A percentile compares a stretch with the other conserved stretches of the same genome.
phyloP scores from a whole-genome alignment of 2,888 invertebrate species.

The Fissipunctia ypsillon region DNA sequence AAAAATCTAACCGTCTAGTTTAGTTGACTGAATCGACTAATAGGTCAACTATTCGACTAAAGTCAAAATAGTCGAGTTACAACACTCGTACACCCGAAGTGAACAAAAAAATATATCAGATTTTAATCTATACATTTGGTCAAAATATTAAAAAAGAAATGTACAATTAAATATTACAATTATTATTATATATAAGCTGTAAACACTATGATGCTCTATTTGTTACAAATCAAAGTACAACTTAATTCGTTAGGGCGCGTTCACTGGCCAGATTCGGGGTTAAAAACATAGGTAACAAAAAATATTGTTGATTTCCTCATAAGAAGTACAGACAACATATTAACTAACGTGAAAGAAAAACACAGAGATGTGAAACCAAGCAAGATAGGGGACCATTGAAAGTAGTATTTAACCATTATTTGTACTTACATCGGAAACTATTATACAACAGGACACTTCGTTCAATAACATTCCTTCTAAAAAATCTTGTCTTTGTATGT shows the following conservation, averaged over 20 bases:
- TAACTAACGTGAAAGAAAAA: background rate
- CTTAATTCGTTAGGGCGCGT: conserved; percentile 24
- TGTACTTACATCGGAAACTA: conserved; percentile 47
- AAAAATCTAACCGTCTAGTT: conserved; percentile 37
- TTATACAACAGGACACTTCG: conserved; percentile 17
- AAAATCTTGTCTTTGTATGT: too few relatives aligned
- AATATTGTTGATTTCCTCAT: background rate
- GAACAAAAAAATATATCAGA: conserved; percentile 64
- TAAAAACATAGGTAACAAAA: background rate
- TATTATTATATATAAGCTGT: conserved; percentile 57
- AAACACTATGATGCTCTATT: conserved; percentile 57
- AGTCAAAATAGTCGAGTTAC: conserved; percentile 62
- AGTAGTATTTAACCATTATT: conserved; percentile 18
- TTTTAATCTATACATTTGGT: conserved; percentile 80
- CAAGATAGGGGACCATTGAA: background rate
- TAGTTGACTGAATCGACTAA: conserved; percentile 54
- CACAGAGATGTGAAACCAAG: background rate
- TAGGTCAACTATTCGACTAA: conserved; percentile 57
- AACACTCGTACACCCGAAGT: conserved; percentile 60
- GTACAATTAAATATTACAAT: conserved; percentile 69
- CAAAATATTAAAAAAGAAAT: conserved; percentile 74
- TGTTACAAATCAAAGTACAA: conserved; percentile 61
- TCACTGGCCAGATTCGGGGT: conserved; percentile 29
- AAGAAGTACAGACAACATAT: background rate
- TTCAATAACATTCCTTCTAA: background rate